Evolutionary conservation across 1,140 invertebrate species (phyloP).

Genomic region (Araneus ventricosus): DNA sequence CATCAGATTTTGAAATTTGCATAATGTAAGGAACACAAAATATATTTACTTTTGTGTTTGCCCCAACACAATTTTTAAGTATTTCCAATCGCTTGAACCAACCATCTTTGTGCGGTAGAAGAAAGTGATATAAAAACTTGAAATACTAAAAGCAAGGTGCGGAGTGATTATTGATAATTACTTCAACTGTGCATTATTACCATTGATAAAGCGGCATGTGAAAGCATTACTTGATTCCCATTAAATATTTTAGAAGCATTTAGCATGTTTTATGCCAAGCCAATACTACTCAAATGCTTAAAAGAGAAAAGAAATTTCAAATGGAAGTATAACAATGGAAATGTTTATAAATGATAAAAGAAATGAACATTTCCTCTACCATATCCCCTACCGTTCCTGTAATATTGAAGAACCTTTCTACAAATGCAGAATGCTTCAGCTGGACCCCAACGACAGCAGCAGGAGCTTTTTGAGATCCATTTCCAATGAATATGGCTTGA

Average conservation of each 20-base stretch:
- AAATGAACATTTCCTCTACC: constrained; percentile 71
- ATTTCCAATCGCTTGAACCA: no score
- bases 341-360: constrained; percentile 58
- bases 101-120: neutral
- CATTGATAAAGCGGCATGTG: no score
- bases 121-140: neutral
- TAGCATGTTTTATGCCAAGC: neutral
- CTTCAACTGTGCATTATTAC: neutral
- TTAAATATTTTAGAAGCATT: no score
- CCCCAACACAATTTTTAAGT: no score
- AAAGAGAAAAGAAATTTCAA: neutral
- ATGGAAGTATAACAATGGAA: constrained; percentile 28
- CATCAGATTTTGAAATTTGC: no score
- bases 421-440: constrained; percentile 77
- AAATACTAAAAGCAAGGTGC: neutral
- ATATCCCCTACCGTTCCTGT: constrained; percentile 76
- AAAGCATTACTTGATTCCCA: no score
- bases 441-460: constrained; percentile 91
- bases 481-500: constrained; percentile 93
- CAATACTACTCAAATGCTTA: neutral
- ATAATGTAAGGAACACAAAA: neutral
- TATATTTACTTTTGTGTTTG: no score
- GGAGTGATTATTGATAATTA: neutral
- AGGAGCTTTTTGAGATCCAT: constrained; percentile 88
- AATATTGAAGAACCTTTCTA: constrained; percentile 78